Evolutionary conservation across 2,888 invertebrate genomes (phyloP), one percentile per base, ranked within the genome.

Genomic region (Aricia artaxerxes): DNA sequence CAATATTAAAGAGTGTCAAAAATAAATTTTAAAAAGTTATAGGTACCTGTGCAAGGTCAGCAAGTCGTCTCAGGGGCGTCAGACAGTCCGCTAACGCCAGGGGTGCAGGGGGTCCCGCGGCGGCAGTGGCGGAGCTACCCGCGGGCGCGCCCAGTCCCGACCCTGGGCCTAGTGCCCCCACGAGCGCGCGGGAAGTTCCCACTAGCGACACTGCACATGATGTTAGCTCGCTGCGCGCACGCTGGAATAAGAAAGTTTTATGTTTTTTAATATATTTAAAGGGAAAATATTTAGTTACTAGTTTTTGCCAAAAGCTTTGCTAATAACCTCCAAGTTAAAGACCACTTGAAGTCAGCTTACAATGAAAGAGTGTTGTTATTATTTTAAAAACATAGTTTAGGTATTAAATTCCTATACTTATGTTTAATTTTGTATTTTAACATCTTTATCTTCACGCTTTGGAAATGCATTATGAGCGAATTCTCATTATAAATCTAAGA

Each of bases 131-230:
- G 80, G 96, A 31, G 69, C 35, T 97, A 77, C 97, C 97, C 79
- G 96, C 95, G 0, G 96, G 95, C 6, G 81, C 81, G 0, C 69
- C 80, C 97, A 76, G 53, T 5, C 97, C 90, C 97, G 96, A 79
- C 97, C 88, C 86, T 31, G 87, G 86, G 73, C 97, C 97, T 89
- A 97, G 96, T 78, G 97, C 97, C 75, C 97, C 97, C 77, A 98
- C 98, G 79, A 98, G 94, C 81, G 97, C 94, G 82, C 98, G 97
- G 16, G 97, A 97, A 13, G 97, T 97, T 0, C 97, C 97, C 79
- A 98, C 98, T 86, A 98, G 95, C 69, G 97, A 96, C 82, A 98
- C 95, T 0, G 97, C 97, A 88, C 98, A 97, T 1, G 96, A 95
- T 1, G 97, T 97, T 82, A 98, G 91, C 87, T 97, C 97, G 84